Conservation (phyloP, 2,113 vertebrate genomes). For the Gorsachius goisagi region DNA sequence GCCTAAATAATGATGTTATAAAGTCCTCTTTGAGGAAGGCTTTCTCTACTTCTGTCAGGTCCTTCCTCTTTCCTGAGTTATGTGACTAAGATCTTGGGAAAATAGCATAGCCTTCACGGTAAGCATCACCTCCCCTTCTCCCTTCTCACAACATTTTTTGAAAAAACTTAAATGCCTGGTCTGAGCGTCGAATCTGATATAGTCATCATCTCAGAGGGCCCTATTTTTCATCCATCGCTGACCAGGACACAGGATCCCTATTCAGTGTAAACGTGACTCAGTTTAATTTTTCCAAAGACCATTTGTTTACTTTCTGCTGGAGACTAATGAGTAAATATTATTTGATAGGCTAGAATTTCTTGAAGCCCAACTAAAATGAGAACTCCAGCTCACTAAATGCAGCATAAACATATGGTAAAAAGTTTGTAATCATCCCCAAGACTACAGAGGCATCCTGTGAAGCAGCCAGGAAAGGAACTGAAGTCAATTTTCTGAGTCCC, state of each 20-base stretch:
- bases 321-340: conserved; percentile 35
- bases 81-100: neutral
- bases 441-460: conserved; percentile 10
- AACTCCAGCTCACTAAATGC: neutral
- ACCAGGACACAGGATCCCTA: neutral
- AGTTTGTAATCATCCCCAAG: neutral
- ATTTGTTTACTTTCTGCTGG: conserved; percentile 15
- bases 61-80: conserved; percentile 1
- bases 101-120: neutral
- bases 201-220: neutral
- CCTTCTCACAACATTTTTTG: neutral
- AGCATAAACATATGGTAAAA: conserved; percentile 45
- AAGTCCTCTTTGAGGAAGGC: neutral
- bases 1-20: neutral
- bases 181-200: neutral
- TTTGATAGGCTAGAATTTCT: neutral
- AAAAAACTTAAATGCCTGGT: neutral
- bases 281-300: neutral
- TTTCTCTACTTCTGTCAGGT: neutral
- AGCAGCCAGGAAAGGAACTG: conserved; percentile 19
- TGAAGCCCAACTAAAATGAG: neutral
- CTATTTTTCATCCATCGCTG: neutral
- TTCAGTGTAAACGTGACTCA: neutral
- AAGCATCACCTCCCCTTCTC: neutral
- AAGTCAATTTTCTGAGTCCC: conserved; percentile 2